These are phyloP conservation scores for Brachionus calyciflorus DNA, from an alignment of 1,140 invertebrate genomes.

Conservation along the genomic window DNA sequence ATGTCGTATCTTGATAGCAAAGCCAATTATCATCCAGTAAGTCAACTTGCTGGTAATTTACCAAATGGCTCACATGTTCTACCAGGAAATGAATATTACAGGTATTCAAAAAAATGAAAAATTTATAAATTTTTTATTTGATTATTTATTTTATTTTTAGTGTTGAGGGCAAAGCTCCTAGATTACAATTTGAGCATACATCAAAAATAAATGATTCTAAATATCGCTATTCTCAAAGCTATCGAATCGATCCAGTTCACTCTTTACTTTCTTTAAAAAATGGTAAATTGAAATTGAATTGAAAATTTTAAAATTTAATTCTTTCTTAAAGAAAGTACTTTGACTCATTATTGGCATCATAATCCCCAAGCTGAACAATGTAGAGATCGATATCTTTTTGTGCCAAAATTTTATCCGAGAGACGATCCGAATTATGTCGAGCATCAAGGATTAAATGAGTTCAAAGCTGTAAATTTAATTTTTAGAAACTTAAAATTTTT, in stretches of 20 bases:
- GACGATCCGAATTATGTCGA: conserved; percentile 32
- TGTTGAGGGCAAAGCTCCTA: background rate
- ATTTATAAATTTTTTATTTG: background rate
- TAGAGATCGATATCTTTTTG: conserved; percentile 43
- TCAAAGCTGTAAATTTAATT: background rate
- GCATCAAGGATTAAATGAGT: background rate
- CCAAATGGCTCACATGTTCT: conserved; percentile 20
- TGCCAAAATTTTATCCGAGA: conserved; percentile 35
- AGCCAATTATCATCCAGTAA: conserved; percentile 42
- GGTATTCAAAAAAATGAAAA: background rate
- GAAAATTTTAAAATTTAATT: background rate
- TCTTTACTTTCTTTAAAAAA: conserved; percentile 27
- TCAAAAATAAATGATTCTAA: conserved; percentile 24
- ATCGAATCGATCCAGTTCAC: conserved; percentile 41
- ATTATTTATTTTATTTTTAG: background rate
- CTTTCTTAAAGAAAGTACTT: background rate
- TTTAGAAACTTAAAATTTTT: background rate
- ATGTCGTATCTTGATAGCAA: conserved; percentile 41
- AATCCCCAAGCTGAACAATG: conserved; percentile 14
- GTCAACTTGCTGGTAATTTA: conserved; percentile 25
- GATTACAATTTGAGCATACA: background rate
- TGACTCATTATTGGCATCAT: conserved; percentile 7
- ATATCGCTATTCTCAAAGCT: background rate
- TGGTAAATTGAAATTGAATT: background rate
- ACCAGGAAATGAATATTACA: conserved; percentile 41